Evolutionary conservation across 1,140 invertebrate genomes (phyloP), one percentile per base, ranked within the genome.

Genomic region (Dufourea novaeangliae): DNA sequence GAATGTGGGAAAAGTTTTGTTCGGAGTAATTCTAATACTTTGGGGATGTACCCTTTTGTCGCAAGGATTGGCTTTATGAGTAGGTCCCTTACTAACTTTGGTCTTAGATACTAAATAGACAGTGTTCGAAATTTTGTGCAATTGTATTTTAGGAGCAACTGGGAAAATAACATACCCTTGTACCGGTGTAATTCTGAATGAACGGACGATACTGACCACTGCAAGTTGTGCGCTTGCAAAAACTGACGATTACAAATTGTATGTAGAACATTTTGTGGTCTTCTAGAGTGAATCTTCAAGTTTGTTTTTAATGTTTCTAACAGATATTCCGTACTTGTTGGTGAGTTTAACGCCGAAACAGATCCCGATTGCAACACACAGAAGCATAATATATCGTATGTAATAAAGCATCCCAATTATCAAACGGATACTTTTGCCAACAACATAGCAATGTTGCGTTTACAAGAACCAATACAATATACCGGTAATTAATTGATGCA

Each of bases 21-120:
- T 70, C 70, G 25, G 17, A 85, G 71, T 25, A 82, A 87, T 57
- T n/a, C 57, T 12, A 37, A 80, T 7, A 76, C 69, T 29, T 34
- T 88, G 32, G 88, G 88, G 79, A 74, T 73, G n/a, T 88, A 84
- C 75, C 89, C 89, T n/a, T 90, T 88, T 37, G 68, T 89, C 29
- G 88, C 83, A 5, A 84, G 86, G 50, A 83, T 90, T 61, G 88
- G 86, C 61, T 90, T 89, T 46, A 80, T 80, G 46, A 86, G 89
- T 89, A 75, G 84, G 88, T 77, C 20, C 1, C 34, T 10, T 68
- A 57, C 32, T 7, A 20, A 46, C n/a, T n/a, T n/a, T n/a, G n/a
- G n/a, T n/a, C n/a, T n/a, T n/a, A n/a, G n/a, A n/a, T n/a, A n/a
- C n/a, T n/a, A n/a, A n/a, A n/a, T n/a, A n/a, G n/a, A n/a, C n/a